Evolutionary conservation across 1,140 invertebrate genomes (phyloP).

Genomic region (Delia radicum): DNA sequence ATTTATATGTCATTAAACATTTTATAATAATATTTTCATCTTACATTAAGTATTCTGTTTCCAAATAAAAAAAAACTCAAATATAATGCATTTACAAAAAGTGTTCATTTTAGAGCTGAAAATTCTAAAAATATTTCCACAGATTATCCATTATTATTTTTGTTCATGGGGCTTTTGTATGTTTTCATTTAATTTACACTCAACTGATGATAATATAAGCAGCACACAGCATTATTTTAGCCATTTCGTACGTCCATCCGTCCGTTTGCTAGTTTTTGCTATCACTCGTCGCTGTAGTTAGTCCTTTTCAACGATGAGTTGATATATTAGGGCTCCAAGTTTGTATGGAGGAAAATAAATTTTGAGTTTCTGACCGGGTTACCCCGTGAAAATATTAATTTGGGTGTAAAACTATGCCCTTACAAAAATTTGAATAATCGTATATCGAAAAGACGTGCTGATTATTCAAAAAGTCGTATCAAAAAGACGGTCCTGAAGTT

Average conservation of each 20-base stretch:
- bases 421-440: no score
- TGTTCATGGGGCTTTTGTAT: slow-evolving; percentile 2
- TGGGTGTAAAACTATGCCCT: no score
- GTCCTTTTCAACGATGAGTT: no score
- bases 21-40: neutral
- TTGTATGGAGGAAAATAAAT: no score
- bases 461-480: no score
- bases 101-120: neutral
- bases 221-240: neutral
- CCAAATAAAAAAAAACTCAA: neutral
- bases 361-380: no score
- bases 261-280: no score
- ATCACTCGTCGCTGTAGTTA: no score
- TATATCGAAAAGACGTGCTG: no score
- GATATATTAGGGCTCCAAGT: no score
- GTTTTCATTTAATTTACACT: slow-evolving; percentile 23
- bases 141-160: slow-evolving; percentile 7
- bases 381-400: no score
- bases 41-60: neutral
- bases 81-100: neutral
- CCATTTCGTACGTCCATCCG: neutral
- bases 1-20: neutral
- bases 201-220: neutral
- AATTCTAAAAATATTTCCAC: neutral
- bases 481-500: no score